Evolutionary conservation across 2,888 invertebrate species (phyloP), one percentile per base, ranked within the genome.

Genomic region (Philonicus albiceps): DNA sequence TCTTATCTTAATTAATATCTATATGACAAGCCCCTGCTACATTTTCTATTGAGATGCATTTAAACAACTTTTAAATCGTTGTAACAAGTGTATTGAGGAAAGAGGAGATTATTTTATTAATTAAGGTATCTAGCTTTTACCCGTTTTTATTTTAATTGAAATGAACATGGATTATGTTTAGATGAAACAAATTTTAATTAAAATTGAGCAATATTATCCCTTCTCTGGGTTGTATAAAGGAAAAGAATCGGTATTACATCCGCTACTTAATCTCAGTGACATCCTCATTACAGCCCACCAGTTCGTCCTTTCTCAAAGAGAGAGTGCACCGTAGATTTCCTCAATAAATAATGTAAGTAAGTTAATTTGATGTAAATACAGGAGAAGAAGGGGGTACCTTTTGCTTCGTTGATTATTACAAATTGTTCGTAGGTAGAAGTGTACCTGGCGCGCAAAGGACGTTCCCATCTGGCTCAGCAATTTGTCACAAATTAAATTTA

Each of bases 401-500:
- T 74, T 34, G 34, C 74, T 37, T 19, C 37, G 37, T 76, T 76
- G 40, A 76, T 37, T 76, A 40, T 76, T 76, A 76, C 76, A 43
- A 76, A 76, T 40, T 7, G 76, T 13, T 76, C 40, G 37, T 76
- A 76, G 22, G 22, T 40, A 37, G 19, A 43, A 40, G 76, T 37
- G n/a, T n/a, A n/a, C 76, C 22, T 43, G 76, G 43, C n/a, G 76
- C 40, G 76, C 37, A 76, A 76, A 40, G 76, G 76, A 40, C 76
- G 76, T 76, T 43, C 64, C 40, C 76, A 76, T 37, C 40, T 76
- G 76, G 40, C 40, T 76, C 34, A 76, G 76, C 76, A 76, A 76
- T 76, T 76, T 76, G 76, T 76, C 76, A 76, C 76, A 76, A 76
- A 76, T 76, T 76, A 76, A 76, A 76, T 76, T 76, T 76, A 76